Evolutionary conservation across 1,140 invertebrate species (phyloP).

Genomic region (Doryteuthis pealeii): DNA sequence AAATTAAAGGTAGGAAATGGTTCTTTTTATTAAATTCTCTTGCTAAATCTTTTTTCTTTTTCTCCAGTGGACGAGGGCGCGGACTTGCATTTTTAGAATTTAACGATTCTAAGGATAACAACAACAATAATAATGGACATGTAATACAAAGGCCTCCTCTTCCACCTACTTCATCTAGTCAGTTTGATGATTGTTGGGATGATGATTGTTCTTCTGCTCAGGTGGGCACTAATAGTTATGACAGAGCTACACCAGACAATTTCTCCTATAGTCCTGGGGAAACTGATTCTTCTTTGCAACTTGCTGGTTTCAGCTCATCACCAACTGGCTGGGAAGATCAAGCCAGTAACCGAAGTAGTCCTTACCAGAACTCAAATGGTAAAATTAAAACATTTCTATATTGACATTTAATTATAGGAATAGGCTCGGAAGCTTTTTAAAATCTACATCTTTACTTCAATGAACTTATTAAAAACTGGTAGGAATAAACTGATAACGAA

Average conservation of each 20-base stretch:
- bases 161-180: neutral
- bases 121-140: neutral
- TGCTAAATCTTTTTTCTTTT: neutral
- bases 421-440: no score
- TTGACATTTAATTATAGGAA: no score
- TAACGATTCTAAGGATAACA: neutral
- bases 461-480: no score
- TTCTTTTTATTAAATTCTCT: no score
- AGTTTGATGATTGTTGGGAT: conserved; percentile 1
- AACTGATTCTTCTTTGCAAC: neutral
- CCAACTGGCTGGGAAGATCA: neutral
- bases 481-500: no score
- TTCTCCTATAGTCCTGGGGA: neutral
- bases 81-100: conserved; percentile 4
- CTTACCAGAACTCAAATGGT: no score
- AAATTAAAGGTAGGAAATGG: no score
- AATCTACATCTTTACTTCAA: no score
- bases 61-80: neutral
- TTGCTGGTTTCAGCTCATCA: neutral
- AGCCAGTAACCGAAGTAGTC: neutral
- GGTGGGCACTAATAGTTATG: no score
- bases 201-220: neutral
- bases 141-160: neutral
- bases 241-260: neutral
- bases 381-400: no score